Percentiles rank a stretch among this genome's conserved stretches.
Conservation (phyloP, 2,797 vertebrate genomes). For the Chaenodraco wilsoni region DNA sequence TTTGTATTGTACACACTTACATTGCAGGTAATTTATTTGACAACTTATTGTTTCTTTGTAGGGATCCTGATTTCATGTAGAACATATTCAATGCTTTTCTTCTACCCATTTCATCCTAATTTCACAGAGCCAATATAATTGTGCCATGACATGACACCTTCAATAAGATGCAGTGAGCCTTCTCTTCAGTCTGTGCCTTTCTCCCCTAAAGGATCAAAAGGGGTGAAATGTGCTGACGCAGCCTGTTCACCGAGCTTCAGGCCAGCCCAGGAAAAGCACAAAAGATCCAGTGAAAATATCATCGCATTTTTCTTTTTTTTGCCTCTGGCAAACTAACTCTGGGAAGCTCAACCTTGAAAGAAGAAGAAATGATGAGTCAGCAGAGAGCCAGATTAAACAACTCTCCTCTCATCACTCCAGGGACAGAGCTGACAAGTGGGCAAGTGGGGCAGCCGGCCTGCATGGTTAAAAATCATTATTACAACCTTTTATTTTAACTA, state of each 20-base stretch:
- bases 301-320: conserved; percentile 42
- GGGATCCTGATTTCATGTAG: neutral
- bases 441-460: conserved; percentile 24
- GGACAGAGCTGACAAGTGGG: conserved; percentile 42
- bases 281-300: conserved; percentile 72
- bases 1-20: too few relatives aligned
- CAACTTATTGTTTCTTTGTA: neutral
- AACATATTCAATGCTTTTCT: neutral
- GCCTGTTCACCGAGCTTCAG: conserved; percentile 53
- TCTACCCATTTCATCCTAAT: neutral
- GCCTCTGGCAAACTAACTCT: conserved; percentile 32
- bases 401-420: conserved; percentile 47
- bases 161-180: conserved; percentile 38
- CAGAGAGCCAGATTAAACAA: conserved; percentile 64
- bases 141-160: conserved; percentile 24
- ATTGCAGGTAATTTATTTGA: neutral
- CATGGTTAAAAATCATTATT: neutral
- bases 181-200: conserved; percentile 45
- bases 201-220: conserved; percentile 69
- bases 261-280: conserved; percentile 63
- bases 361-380: conserved; percentile 71
- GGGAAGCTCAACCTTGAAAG: conserved; percentile 70
- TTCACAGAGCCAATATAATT: conserved; percentile 22
- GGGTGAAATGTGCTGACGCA: conserved; percentile 80
- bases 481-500: neutral